phyloP scores from a whole-genome alignment of 2,888 invertebrate genomes.

The Mesoligia furuncula region DNA sequence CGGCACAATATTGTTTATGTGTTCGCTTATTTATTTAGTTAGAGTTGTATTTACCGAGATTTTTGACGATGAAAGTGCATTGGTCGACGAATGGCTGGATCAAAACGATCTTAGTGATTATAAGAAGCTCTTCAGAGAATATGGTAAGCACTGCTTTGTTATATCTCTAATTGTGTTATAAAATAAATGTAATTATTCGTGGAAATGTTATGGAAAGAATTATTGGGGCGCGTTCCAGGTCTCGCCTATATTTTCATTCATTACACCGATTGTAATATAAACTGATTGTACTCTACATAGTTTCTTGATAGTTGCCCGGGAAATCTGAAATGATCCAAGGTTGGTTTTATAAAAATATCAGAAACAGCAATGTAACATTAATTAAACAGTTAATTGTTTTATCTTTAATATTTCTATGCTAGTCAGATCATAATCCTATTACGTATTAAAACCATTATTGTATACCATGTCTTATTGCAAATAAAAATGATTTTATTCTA shows the following conservation, averaged over 20 bases:
- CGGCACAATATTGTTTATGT: constrained; percentile 79
- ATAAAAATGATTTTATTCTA: neutral
- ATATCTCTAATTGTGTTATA: constrained; percentile 15
- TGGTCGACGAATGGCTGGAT: constrained; percentile 94
- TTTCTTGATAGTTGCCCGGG: constrained; percentile 22
- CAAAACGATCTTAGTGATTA: constrained; percentile 93
- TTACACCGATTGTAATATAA: neutral
- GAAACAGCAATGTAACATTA: neutral
- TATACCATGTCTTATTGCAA: neutral
- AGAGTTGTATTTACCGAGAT: constrained; percentile 82
- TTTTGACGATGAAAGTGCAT: constrained; percentile 89
- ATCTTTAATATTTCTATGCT: neutral
- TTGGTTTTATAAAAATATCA: neutral
- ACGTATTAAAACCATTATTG: neutral
- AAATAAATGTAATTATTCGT: constrained; percentile 29
- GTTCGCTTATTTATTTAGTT: constrained; percentile 81
- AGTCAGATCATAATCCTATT: neutral
- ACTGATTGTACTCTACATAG: neutral
- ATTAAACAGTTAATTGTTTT: neutral
- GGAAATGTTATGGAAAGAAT: constrained; percentile 39
- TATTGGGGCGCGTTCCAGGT: constrained; percentile 56
- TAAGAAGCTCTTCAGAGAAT: constrained; percentile 92
- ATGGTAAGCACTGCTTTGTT: constrained; percentile 90
- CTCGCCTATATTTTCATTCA: neutral
- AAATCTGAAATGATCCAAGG: constrained; percentile 16